A percentile compares a stretch with the other conserved stretches of the same genome.
Conservation (phyloP, 2,888 invertebrate genomes). For the Oasisia sp. region DNA sequence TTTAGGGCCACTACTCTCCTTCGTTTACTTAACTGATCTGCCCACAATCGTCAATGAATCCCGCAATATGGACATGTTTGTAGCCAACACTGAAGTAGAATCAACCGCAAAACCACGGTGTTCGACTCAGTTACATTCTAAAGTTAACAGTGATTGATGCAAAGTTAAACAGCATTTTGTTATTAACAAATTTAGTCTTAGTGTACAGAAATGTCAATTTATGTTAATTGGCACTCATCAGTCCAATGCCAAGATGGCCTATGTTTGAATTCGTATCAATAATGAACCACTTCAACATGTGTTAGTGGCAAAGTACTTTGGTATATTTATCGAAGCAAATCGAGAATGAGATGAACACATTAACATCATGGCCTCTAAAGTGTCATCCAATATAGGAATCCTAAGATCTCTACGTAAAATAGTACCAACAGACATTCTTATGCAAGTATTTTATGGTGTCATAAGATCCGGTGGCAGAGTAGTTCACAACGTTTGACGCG, state of each 20-base stretch:
- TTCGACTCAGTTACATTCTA: too few relatives aligned
- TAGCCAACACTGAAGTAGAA: too few relatives aligned
- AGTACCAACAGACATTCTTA: neutral
- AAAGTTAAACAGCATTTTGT: neutral
- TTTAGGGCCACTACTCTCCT: neutral
- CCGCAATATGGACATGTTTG: too few relatives aligned
- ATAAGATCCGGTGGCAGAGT: too few relatives aligned
- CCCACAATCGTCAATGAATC: too few relatives aligned
- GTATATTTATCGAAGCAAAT: neutral
- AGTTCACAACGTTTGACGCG: too few relatives aligned
- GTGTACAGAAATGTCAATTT: neutral
- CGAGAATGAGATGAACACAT: neutral
- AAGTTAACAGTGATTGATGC: too few relatives aligned
- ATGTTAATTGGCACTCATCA: conserved; percentile 4
- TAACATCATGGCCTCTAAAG: neutral
- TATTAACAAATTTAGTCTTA: neutral
- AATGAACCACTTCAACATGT: neutral
- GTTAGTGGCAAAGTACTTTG: neutral
- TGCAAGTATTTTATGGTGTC: neutral
- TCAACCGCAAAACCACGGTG: too few relatives aligned
- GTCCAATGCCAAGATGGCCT: neutral
- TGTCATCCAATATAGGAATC: neutral
- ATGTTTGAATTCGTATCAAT: neutral
- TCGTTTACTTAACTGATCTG: neutral
- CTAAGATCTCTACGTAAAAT: neutral